These are phyloP conservation scores for Eremophila alpestris DNA, from an alignment of 2,797 vertebrate species.

Conservation along the genomic window DNA sequence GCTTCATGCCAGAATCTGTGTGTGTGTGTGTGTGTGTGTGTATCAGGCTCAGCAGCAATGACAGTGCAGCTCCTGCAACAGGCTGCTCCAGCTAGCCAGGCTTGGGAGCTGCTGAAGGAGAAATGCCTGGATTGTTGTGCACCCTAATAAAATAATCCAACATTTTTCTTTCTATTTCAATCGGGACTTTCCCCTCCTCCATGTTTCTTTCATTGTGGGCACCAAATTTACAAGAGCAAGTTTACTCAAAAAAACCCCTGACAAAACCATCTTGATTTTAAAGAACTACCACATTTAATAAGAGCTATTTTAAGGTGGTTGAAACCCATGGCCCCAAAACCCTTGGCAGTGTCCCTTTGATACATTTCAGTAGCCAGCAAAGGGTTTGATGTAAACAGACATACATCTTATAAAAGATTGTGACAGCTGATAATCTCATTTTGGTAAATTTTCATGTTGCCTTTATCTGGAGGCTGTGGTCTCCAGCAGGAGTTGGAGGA, in stretches of 20 bases:
- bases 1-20: constrained; percentile 36
- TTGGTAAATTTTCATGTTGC: neutral
- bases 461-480: neutral
- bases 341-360: constrained; percentile 3
- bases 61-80: constrained; percentile 56
- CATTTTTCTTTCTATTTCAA: neutral
- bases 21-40: neutral
- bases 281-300: neutral
- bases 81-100: neutral
- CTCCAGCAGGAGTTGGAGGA: neutral
- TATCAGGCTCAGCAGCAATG: constrained; percentile 7
- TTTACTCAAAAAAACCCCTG: neutral
- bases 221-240: neutral
- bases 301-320: neutral
- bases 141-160: neutral
- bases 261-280: neutral
- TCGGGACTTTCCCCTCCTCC: neutral
- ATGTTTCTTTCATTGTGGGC: neutral
- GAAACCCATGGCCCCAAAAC: neutral
- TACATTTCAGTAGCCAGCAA: constrained; percentile 22
- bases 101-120: neutral
- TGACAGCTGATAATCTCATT: neutral
- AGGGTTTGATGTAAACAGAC: constrained; percentile 14
- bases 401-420: neutral
- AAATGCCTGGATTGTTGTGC: neutral